Percentiles rank a stretch among this genome's conserved stretches.
Conservation (phyloP, 2,797 vertebrate species). For the Myripristis murdjan region DNA sequence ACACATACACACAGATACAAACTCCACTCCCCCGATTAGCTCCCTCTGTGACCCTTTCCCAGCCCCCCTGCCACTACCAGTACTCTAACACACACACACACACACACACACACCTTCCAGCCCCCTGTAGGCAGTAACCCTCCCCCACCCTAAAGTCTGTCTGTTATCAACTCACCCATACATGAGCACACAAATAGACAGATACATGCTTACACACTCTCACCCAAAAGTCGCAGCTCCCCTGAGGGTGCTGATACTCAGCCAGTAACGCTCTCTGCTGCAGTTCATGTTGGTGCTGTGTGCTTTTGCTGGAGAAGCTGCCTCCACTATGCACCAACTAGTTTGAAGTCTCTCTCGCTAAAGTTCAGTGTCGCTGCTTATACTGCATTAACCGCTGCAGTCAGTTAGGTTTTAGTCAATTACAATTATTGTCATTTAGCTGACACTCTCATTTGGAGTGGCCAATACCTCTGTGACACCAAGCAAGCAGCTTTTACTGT, state of each 20-base stretch:
- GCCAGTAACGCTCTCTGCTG: slow-evolving; percentile 32
- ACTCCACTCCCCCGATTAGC: slow-evolving; percentile 37
- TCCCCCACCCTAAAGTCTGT: slow-evolving; percentile 41
- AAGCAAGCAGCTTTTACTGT: too few species aligned
- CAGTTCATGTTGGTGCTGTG: slow-evolving; percentile 30
- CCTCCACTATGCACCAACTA: too few species aligned
- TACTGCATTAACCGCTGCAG: too few species aligned
- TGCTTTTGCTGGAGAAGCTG: slow-evolving; percentile 8
- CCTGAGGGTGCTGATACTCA: slow-evolving; percentile 51
- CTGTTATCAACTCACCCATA: slow-evolving; percentile 60
- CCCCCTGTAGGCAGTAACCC: slow-evolving; percentile 33
- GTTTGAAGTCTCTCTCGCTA: too few species aligned
- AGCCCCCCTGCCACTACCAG: slow-evolving; percentile 33
- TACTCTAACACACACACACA: too few species aligned
- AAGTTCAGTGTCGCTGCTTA: too few species aligned
- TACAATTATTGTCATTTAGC: too few species aligned
- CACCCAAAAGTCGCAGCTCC: slow-evolving; percentile 15
- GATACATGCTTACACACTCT: slow-evolving; percentile 15
- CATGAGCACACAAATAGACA: slow-evolving; percentile 35
- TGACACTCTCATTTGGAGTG: too few species aligned
- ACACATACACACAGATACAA: slow-evolving; percentile 30
- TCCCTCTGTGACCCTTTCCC: slow-evolving; percentile 60
- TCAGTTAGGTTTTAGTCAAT: too few species aligned
- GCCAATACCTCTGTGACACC: too few species aligned
- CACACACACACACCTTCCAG: slow-evolving; percentile 32